Evolutionary conservation across 2,113 vertebrate genomes (phyloP).

Genomic region (Cairina moschata): DNA sequence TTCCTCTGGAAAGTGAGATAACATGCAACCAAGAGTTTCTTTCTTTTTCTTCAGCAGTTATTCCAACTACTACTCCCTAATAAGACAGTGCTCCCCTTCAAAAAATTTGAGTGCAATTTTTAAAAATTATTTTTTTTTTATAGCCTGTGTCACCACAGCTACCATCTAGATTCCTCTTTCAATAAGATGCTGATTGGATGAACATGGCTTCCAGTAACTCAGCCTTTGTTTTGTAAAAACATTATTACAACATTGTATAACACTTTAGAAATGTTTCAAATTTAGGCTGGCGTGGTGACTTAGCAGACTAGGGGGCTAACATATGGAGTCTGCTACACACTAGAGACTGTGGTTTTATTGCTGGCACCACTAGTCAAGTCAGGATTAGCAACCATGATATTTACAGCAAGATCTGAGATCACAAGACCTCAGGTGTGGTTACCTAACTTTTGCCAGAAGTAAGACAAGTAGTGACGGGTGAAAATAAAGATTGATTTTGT

Average conservation of each 20-base stretch:
- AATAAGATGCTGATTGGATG: slow-evolving; percentile 75
- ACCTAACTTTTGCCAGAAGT: background rate
- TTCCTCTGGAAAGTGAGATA: slow-evolving; percentile 31
- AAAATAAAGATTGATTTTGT: background rate
- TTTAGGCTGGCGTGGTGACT: slow-evolving; percentile 77
- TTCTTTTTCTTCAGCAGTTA: background rate
- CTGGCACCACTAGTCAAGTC: slow-evolving; percentile 62
- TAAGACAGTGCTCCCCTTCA: slow-evolving; percentile 26
- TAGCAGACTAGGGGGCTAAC: slow-evolving; percentile 78
- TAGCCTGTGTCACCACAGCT: slow-evolving; percentile 44
- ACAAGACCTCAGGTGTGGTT: slow-evolving; percentile 30
- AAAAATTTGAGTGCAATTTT: background rate
- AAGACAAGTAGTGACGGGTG: background rate
- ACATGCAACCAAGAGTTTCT: background rate
- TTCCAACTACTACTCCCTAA: background rate
- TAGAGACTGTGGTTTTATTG: slow-evolving; percentile 75
- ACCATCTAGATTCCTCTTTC: slow-evolving; percentile 56
- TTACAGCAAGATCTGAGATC: slow-evolving; percentile 12
- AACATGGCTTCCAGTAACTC: slow-evolving; percentile 81
- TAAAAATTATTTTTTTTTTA: background rate
- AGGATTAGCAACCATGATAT: slow-evolving; percentile 52
- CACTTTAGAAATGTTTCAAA: slow-evolving; percentile 81
- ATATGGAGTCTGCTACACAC: slow-evolving; percentile 79
- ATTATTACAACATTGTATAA: slow-evolving; percentile 82
- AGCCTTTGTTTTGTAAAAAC: slow-evolving; percentile 83